Base-by-base conservation (phyloP, 2,797 vertebrate genomes). In the Florisuga fusca region DNA sequence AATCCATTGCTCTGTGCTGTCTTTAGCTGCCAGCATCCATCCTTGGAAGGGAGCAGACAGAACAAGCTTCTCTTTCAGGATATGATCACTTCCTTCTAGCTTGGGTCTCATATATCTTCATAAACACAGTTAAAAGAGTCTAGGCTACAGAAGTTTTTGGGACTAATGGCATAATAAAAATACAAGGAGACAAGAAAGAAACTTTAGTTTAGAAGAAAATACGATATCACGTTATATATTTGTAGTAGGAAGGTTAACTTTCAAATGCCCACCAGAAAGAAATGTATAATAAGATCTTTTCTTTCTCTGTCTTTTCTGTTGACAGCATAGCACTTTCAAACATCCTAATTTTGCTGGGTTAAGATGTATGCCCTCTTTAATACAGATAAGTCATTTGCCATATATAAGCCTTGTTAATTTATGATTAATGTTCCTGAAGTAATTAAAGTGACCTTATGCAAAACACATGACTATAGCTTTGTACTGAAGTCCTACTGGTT, bases 391-490 rank as follows among this genome's bases (percentile, higher is more conserved):
- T 84, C 66, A 82, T 58, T 87, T 87, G 41, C 83, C 55, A 58
- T 50, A 73, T 53, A 90, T 77, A 95, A 90, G 89, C 71, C 87
- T 84, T 90, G 85, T 72, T 97, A 90, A 96, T 95, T 97, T 90
- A 87, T 83, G 94, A 96, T 97, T 97, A 94, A 93, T 67, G 45
- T 82, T 93, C 80, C 82, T 88, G 76, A 82, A 94, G 89, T 94
- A 86, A 96, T 96, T 96, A 76, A 96, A 95, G 71, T 94, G 95
- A 97, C 92, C 89, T 92, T 36, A 82, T 61, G 71, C 89, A 82
- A 91, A 94, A 87, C 82, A 84, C 54, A 55, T 17, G 85, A 50
- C 38, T 66, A 7, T 3, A 76, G 79, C 80, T 91, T 80, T 1
- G 1, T 61, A 71, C 77, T 82, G 55, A 91, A 96, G 73, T 73